phyloP scores from a whole-genome alignment of 92 coral and sea anemone species.

The Pocillopora grandis region DNA sequence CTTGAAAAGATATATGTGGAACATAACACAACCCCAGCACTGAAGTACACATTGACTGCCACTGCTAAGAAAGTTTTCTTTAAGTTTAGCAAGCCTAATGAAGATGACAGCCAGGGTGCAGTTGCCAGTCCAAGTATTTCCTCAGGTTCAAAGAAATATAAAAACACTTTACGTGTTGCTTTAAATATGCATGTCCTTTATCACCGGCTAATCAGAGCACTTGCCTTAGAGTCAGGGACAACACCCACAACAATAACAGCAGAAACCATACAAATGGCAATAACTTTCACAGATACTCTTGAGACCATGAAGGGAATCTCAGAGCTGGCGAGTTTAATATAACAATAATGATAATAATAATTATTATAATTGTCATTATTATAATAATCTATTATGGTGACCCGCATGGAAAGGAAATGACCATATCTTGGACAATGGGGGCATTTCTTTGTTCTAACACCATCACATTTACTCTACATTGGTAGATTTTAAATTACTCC shows the following conservation, averaged over 20 bases:
- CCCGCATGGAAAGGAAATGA: too few species aligned
- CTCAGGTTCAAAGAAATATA: slow-evolving; percentile 6
- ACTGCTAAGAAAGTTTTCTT: slow-evolving; percentile 33
- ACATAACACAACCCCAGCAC: slow-evolving; percentile 9
- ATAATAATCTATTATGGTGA: too few species aligned
- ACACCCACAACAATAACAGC: slow-evolving; percentile 9
- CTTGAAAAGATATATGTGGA: slow-evolving; percentile 26
- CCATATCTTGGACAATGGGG: too few species aligned
- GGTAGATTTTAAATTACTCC: too few species aligned
- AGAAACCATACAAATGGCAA: slow-evolving; percentile 11
- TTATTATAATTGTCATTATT: background rate
- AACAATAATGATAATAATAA: background rate
- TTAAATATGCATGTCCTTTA: slow-evolving; percentile 17
- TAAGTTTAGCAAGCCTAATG: slow-evolving; percentile 23
- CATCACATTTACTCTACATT: too few species aligned
- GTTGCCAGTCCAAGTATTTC: slow-evolving; percentile 1
- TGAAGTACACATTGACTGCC: slow-evolving; percentile 24
- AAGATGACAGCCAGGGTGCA: slow-evolving; percentile 27
- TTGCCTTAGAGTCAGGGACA: slow-evolving; percentile 4
- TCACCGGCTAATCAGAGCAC: slow-evolving; percentile 3
- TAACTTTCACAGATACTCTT: background rate
- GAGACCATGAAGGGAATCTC: slow-evolving; percentile 8
- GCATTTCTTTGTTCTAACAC: too few species aligned
- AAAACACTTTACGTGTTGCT: slow-evolving; percentile 13
- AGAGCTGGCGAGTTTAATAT: background rate